phyloP scores from a whole-genome alignment of 2,113 vertebrate genomes.

The Pseudorasbora parva region DNA sequence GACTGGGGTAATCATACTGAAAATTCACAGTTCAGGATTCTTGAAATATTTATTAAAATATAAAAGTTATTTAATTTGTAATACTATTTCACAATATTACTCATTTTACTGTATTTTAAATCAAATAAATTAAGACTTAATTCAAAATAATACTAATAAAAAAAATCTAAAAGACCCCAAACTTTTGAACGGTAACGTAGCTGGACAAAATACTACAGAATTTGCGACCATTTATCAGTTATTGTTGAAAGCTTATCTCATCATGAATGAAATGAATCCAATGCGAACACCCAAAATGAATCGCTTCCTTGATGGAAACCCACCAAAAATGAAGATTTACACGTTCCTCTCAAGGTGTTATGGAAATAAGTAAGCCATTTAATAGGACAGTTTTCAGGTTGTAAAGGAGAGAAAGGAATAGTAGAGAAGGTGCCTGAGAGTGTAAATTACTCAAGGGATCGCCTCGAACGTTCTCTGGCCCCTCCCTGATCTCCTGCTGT shows the following conservation, averaged over 20 bases:
- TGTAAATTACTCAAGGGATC: constrained; percentile 21
- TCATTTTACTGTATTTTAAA: too few species aligned
- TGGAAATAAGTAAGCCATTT: neutral
- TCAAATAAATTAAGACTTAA: too few species aligned
- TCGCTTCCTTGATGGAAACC: neutral
- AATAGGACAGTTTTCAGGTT: constrained; percentile 27
- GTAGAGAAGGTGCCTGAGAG: neutral
- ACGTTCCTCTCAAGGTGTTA: neutral
- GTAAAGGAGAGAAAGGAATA: too few species aligned
- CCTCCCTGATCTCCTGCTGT: constrained; percentile 35
- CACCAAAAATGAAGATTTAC: neutral
- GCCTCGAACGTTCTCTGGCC: constrained; percentile 28
- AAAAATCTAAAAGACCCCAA: neutral
- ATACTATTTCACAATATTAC: too few species aligned
- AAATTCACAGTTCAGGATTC: too few species aligned
- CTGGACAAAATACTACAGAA: neutral
- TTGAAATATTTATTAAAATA: too few species aligned
- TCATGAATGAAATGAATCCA: neutral
- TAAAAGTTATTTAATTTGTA: too few species aligned
- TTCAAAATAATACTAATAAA: too few species aligned
- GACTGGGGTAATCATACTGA: too few species aligned
- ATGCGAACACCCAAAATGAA: too few species aligned
- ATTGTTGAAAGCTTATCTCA: neutral
- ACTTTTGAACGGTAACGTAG: neutral
- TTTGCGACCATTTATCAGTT: neutral